These are phyloP conservation scores for Hypolimnas misippus DNA, from an alignment of 2,888 invertebrate genomes.

Conservation along the genomic window DNA sequence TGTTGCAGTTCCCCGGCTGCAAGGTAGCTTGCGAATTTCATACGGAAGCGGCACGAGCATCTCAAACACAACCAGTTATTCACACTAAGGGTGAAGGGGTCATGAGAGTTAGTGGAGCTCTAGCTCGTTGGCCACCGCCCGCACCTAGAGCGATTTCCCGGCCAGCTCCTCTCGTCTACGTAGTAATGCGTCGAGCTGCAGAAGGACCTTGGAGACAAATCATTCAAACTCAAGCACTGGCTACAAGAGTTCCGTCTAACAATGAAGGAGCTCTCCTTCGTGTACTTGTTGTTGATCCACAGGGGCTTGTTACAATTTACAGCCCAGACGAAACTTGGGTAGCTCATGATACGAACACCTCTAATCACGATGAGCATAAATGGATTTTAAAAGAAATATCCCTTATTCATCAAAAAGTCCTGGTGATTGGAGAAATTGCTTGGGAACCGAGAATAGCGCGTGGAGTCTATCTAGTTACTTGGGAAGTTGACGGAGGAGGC, in stretches of 20 bases:
- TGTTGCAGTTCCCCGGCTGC: constrained; percentile 88
- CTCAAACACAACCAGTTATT: constrained; percentile 88
- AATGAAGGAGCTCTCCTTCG: constrained; percentile 86
- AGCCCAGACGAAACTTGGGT: constrained; percentile 86
- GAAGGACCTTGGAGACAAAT: constrained; percentile 87
- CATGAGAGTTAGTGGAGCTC: constrained; percentile 85
- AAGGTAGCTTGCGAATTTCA: constrained; percentile 89
- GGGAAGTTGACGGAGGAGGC: constrained; percentile 93
- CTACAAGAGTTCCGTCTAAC: constrained; percentile 86
- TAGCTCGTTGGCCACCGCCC: constrained; percentile 87
- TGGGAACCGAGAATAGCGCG: constrained; percentile 88
- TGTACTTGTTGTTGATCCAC: constrained; percentile 88
- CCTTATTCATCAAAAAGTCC: constrained; percentile 88
- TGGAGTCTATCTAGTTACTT: constrained; percentile 90
- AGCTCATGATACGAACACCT: constrained; percentile 81
- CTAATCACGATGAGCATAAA: constrained; percentile 76
- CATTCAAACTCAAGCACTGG: constrained; percentile 86
- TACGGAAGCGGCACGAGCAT: constrained; percentile 84
- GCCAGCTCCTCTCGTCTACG: constrained; percentile 86
- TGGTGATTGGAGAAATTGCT: constrained; percentile 88
- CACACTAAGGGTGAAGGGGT: constrained; percentile 88
- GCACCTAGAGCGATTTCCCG: constrained; percentile 83
- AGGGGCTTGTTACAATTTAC: constrained; percentile 88
- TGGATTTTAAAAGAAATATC: constrained; percentile 88
- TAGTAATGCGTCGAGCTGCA: constrained; percentile 87